Conservation (phyloP, 2,113 vertebrate species). For the Campylomormyrus tamandua region DNA sequence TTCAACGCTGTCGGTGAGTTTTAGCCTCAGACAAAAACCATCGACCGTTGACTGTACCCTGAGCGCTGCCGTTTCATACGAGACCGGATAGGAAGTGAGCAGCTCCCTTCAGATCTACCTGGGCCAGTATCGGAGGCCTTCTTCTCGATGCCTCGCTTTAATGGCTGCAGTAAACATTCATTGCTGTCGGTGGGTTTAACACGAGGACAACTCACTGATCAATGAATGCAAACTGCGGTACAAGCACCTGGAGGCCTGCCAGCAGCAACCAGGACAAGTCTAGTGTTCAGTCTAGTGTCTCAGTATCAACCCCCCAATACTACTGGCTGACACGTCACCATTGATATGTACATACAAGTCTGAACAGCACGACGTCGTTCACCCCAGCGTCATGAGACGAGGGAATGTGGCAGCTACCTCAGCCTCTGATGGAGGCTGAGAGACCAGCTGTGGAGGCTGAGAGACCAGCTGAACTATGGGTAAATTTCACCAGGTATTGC, state of each 20-base stretch:
- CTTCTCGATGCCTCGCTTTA: slow-evolving; percentile 28
- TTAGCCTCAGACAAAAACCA: slow-evolving; percentile 82
- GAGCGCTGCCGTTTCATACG: slow-evolving; percentile 62
- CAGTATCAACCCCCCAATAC: neutral
- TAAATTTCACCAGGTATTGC: neutral
- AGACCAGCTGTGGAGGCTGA: neutral
- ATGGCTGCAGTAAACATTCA: slow-evolving; percentile 99
- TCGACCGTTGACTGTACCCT: slow-evolving; percentile 99
- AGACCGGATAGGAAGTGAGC: too few species aligned
- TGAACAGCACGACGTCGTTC: neutral
- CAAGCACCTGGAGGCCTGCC: slow-evolving; percentile 46
- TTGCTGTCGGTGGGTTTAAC: slow-evolving; percentile 99
- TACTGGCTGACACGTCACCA: neutral
- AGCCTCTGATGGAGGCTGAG: neutral
- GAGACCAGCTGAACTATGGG: neutral
- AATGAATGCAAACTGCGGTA: slow-evolving; percentile 99
- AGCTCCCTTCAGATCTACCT: neutral
- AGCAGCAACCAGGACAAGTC: neutral
- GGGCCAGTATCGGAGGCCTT: neutral
- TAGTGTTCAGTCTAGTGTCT: too few species aligned
- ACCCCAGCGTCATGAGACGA: neutral
- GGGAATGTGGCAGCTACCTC: neutral
- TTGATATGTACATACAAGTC: neutral
- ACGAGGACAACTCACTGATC: slow-evolving; percentile 86
- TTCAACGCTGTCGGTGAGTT: slow-evolving; percentile 99